Conservation (phyloP, 2,888 invertebrate species). For the Leptopilina myrica region DNA sequence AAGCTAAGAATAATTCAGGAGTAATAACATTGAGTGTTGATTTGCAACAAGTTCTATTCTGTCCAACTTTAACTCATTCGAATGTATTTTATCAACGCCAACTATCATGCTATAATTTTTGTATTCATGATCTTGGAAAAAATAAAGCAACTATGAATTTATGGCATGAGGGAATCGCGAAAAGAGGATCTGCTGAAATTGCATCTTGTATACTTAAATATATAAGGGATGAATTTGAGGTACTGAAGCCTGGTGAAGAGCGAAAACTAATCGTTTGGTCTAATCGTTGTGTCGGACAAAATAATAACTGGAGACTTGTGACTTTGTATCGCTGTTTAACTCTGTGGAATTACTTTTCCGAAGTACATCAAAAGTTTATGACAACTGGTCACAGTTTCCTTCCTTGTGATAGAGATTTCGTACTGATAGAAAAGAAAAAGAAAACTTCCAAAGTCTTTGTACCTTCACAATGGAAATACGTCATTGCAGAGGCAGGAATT, state of each 20-base stretch:
- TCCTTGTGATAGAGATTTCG: conserved; percentile 7
- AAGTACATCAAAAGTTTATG: conserved; percentile 9
- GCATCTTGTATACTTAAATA: conserved; percentile 17
- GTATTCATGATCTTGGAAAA: not conserved
- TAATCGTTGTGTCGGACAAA: conserved; percentile 18
- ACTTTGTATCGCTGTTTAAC: not conserved
- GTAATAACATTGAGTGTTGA: not conserved
- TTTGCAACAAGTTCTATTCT: conserved; percentile 11
- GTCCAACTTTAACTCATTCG: conserved; percentile 19
- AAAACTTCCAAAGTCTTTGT: not conserved
- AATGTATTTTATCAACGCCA: conserved; percentile 21
- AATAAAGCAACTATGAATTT: conserved; percentile 12
- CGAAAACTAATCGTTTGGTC: conserved; percentile 24
- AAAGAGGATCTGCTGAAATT: conserved; percentile 17
- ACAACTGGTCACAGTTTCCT: conserved; percentile 1
- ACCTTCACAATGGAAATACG: not conserved
- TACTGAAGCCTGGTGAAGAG: not conserved
- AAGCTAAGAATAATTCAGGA: not conserved
- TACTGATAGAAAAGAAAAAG: not conserved
- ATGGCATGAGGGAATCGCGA: not conserved
- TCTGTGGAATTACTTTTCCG: conserved; percentile 3
- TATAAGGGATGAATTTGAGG: not conserved
- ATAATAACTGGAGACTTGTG: conserved; percentile 16
- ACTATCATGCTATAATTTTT: not conserved
- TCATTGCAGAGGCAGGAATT: not conserved